Percentiles rank a stretch among this genome's conserved stretches.
phyloP scores from a whole-genome alignment of 2,888 invertebrate species.

The Eristalis intricaria region DNA sequence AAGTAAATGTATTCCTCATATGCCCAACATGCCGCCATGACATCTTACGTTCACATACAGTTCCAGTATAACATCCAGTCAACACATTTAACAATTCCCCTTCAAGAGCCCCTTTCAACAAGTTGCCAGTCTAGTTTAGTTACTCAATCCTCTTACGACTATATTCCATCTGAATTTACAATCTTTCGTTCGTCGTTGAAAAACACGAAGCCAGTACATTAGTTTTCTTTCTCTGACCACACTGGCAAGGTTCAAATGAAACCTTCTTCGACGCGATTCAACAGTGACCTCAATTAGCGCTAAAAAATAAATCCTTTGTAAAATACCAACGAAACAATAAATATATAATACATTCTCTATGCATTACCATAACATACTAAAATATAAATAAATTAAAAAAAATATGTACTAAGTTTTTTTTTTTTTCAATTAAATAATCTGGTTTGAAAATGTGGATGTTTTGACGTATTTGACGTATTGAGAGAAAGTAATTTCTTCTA shows the following conservation, averaged over 20 bases:
- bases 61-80: no score
- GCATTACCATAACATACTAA: constrained; percentile 16
- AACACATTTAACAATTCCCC: no score
- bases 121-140: constrained; percentile 29
- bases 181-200: neutral
- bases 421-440: constrained; percentile 24
- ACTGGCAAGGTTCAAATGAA: neutral
- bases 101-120: neutral
- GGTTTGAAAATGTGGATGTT: constrained; percentile 73
- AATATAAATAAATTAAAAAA: constrained; percentile 34
- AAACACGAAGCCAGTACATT: neutral
- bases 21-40: no score
- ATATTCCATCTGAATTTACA: neutral
- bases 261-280: constrained; percentile 1
- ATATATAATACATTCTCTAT: neutral
- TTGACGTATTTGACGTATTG: constrained; percentile 73
- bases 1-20: no score
- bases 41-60: no score
- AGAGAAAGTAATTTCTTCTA: constrained; percentile 51
- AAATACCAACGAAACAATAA: neutral
- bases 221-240: neutral
- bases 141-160: neutral
- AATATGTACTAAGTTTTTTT: constrained; percentile 24
- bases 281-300: constrained; percentile 12
- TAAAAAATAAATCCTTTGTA: neutral